phyloP scores from a whole-genome alignment of 1,140 invertebrate genomes.

The Zaprionus davidi region DNA sequence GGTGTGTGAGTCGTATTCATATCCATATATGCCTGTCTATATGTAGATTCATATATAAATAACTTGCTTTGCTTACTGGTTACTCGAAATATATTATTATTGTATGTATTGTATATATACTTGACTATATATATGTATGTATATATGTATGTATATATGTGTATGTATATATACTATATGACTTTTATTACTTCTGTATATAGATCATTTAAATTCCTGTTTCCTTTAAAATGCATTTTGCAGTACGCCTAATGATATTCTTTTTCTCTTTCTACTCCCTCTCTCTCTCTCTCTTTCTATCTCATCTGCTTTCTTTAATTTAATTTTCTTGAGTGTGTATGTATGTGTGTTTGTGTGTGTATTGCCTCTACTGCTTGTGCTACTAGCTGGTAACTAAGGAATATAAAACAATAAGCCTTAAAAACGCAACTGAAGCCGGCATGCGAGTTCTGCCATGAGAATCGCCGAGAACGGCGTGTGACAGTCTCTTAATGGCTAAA shows the following conservation, averaged over 20 bases:
- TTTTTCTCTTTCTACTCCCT: conserved; percentile 25
- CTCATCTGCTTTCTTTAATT: conserved; percentile 10
- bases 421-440: conserved; percentile 44
- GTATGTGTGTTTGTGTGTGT: conserved; percentile 15
- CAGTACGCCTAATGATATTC: conserved; percentile 78
- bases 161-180: conserved; percentile 42
- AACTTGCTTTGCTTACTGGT: conserved; percentile 61
- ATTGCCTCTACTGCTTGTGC: conserved; percentile 47
- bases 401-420: conserved; percentile 25
- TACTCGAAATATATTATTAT: conserved; percentile 63
- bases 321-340: conserved; percentile 8
- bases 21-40: conserved; percentile 41
- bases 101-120: conserved; percentile 32
- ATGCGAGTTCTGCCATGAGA: conserved; percentile 4
- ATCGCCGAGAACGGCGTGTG: conserved; percentile 8
- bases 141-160: conserved; percentile 44
- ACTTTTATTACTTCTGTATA: conserved; percentile 47
- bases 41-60: conserved; percentile 75
- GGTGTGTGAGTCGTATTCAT: conserved; percentile 28
- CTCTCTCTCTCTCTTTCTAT: conserved; percentile 5
- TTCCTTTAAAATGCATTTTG: conserved; percentile 81
- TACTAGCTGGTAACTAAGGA: conserved; percentile 33
- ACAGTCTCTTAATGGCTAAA: neutral
- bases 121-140: conserved; percentile 53
- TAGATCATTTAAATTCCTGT: conserved; percentile 81